Evolutionary conservation across 1,140 invertebrate genomes (phyloP).

Genomic region (Aphaenogaster ashmeadi): DNA sequence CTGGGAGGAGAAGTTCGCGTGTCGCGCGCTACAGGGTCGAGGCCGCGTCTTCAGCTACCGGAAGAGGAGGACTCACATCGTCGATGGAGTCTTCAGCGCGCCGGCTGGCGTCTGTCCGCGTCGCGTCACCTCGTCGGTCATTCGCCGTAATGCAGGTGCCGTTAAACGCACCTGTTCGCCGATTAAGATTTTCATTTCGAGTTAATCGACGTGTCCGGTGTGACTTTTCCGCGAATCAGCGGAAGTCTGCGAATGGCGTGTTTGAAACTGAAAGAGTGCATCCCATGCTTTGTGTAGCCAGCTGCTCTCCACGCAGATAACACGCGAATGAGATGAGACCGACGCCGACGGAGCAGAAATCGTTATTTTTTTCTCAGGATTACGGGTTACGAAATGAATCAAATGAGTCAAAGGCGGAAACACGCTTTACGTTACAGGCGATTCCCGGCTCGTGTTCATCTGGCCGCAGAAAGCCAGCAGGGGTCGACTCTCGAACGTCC

Average conservation of each 20-base stretch:
- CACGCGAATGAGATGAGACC: background rate
- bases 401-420: background rate
- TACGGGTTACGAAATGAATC: background rate
- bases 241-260: background rate
- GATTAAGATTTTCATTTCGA: background rate
- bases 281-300: background rate
- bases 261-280: background rate
- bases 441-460: slow-evolving; percentile 82
- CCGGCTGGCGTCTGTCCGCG: slow-evolving; percentile 77
- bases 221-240: background rate
- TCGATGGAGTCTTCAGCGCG: slow-evolving; percentile 73
- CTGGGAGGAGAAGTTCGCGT: slow-evolving; percentile 65
- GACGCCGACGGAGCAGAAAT: background rate
- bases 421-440: slow-evolving; percentile 68
- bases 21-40: slow-evolving; percentile 49
- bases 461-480: slow-evolving; percentile 81
- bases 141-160: slow-evolving; percentile 69
- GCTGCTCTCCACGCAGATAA: background rate
- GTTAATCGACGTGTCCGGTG: background rate
- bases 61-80: slow-evolving; percentile 63
- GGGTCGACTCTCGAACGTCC: slow-evolving; percentile 68
- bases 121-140: slow-evolving; percentile 75
- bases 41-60: slow-evolving; percentile 70
- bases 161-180: background rate
- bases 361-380: background rate